Conservation (phyloP, 2,888 invertebrate genomes). For the Stenotaenia linearis region DNA sequence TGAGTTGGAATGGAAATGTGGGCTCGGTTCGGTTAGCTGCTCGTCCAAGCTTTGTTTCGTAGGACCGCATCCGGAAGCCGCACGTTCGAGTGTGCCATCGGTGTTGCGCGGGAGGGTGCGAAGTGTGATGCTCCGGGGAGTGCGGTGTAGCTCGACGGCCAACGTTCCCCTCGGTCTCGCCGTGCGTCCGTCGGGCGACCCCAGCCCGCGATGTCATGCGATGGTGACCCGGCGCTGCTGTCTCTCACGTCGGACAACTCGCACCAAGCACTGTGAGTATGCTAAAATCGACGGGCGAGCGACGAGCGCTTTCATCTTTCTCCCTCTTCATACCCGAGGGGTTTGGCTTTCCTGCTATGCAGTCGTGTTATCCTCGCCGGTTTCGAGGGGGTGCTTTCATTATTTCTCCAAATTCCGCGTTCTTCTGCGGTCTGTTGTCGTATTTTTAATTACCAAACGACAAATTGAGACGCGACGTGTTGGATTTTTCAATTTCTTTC, state of each 20-base stretch:
- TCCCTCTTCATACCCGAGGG: not conserved
- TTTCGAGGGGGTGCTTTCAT: not conserved
- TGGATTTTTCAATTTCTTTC: not conserved
- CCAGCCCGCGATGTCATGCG: constrained; percentile 29
- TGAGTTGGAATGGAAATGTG: not conserved
- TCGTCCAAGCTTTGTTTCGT: not conserved
- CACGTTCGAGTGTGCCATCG: not conserved
- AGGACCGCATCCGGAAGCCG: not conserved
- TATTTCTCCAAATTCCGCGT: not conserved
- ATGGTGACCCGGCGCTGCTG: constrained; percentile 33
- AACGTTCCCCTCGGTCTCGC: not conserved
- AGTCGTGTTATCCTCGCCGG: not conserved
- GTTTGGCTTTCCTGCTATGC: not conserved
- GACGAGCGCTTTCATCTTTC: not conserved
- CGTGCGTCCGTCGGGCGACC: not conserved
- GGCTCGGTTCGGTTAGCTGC: not conserved
- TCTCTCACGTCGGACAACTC: constrained; percentile 32
- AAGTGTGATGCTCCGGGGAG: constrained; percentile 14
- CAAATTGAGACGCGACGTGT: not conserved
- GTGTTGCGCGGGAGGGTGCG: not conserved
- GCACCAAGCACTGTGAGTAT: constrained; percentile 33
- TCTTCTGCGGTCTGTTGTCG: not conserved
- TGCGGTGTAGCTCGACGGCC: not conserved
- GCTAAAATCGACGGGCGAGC: not conserved
- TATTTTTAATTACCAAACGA: not conserved